These are phyloP conservation scores for Centruroides sculpturatus DNA, from an alignment of 1,140 invertebrate genomes.

Conservation along the genomic window DNA sequence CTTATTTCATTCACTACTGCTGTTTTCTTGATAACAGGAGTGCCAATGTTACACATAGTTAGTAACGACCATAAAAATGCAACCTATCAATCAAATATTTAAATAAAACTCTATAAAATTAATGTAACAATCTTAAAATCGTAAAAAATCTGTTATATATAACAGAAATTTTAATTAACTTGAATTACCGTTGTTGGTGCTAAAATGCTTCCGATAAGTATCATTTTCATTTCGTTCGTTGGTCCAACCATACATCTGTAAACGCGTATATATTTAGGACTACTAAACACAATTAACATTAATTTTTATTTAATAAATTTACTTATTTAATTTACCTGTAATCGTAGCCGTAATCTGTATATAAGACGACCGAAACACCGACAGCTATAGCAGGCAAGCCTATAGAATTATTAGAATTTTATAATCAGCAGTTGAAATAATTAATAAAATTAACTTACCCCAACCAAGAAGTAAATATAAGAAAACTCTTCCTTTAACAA, in stretches of 20 bases:
- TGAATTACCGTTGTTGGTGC: slow-evolving; percentile 1
- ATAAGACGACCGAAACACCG: not conserved
- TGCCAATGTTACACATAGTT: slow-evolving; percentile 11
- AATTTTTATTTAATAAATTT: too few species aligned
- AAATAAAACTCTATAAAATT: too few species aligned
- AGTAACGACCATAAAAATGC: slow-evolving; percentile 3
- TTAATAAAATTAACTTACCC: slow-evolving; percentile 15
- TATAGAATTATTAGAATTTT: too few species aligned
- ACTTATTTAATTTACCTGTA: slow-evolving; percentile 1
- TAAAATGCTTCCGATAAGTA: slow-evolving; percentile 5
- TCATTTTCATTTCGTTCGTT: not conserved
- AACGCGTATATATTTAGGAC: not conserved
- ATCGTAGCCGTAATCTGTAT: slow-evolving; percentile 10
- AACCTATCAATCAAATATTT: not conserved
- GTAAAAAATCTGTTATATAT: too few species aligned
- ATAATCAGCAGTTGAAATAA: too few species aligned
- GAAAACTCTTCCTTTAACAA: slow-evolving; percentile 19
- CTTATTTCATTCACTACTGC: slow-evolving; percentile 10
- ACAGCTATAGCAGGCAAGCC: not conserved
- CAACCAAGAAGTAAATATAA: slow-evolving; percentile 20
- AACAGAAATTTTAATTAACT: not conserved
- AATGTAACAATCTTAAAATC: too few species aligned
- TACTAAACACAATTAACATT: too few species aligned
- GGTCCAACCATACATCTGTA: slow-evolving; percentile 9
- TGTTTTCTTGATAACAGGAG: slow-evolving; percentile 9